A percentile compares a stretch with the other conserved stretches of the same genome.
These are phyloP conservation scores for Lepus oiostolus DNA, from an alignment of 2,797 vertebrate species.

Conservation along the genomic window DNA sequence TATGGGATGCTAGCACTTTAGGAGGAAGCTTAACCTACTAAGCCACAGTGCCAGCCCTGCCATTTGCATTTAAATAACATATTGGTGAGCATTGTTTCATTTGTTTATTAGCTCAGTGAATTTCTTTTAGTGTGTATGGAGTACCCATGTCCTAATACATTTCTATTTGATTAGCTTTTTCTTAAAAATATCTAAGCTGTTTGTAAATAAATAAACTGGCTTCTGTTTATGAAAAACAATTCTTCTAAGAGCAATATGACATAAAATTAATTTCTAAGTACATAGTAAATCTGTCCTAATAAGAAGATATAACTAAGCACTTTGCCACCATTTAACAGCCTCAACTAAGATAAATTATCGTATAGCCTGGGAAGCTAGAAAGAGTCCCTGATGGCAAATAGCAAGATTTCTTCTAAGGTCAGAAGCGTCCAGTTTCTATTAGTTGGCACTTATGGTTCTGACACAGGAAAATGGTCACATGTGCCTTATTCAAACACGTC, in stretches of 20 bases:
- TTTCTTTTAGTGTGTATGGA: not conserved
- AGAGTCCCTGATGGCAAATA: slow-evolving; percentile 28
- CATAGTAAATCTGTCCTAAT: slow-evolving; percentile 47
- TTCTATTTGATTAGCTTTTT: slow-evolving; percentile 51
- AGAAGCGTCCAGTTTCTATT: slow-evolving; percentile 38
- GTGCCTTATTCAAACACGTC: not conserved
- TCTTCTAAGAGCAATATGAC: slow-evolving; percentile 32
- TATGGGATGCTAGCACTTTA: too few relatives aligned
- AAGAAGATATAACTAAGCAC: not conserved
- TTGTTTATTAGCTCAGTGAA: not conserved
- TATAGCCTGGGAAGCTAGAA: not conserved
- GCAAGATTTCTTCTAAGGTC: slow-evolving; percentile 12
- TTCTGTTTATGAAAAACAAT: slow-evolving; percentile 58
- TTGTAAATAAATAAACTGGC: slow-evolving; percentile 39
- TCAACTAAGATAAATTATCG: slow-evolving; percentile 28
- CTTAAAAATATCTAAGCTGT: slow-evolving; percentile 38
- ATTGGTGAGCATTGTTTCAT: not conserved
- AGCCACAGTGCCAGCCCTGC: too few relatives aligned
- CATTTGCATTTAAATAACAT: slow-evolving; percentile 40
- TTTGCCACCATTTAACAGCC: slow-evolving; percentile 41
- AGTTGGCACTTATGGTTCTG: slow-evolving; percentile 36
- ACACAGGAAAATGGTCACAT: slow-evolving; percentile 38
- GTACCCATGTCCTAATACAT: not conserved
- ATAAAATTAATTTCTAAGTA: slow-evolving; percentile 56
- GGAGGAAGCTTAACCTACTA: too few relatives aligned